Base-by-base conservation (phyloP, 92 coral and sea anemone genomes). In the Hydrozoanthus gracilis region DNA sequence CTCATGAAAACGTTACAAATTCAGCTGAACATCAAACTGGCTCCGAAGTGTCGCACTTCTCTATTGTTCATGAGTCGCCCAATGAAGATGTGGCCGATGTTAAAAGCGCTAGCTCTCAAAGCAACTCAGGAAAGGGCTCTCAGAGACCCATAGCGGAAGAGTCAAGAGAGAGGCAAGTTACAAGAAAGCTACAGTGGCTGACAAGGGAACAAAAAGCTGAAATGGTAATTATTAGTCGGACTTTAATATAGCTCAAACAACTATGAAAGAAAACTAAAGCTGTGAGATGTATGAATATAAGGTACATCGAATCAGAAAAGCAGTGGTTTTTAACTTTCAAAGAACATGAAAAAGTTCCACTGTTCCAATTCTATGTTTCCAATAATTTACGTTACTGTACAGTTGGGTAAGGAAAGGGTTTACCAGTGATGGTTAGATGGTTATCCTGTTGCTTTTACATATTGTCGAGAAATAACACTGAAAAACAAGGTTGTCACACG, bases 171-270 rank as follows among this genome's bases (percentile, higher is more conserved):
- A 4, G 6, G 13, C 60, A 4, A 18, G n/a, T 17, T 20, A 13
- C 48, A 3, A 91, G 79, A 73, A 78, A 52, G 66, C 44, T 91
- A 17, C 86, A 60, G 17, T 93, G 95, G 95, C 78, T 93, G 13
- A 91, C 95, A 6, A 90, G 77, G 49, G 67, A 77, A 65, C 95
- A 93, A 76, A 92, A 89, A 51, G 89, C 83, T 16, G 69, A 87
- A 75, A 44, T 93, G 94, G 94, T 93, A 58, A 91, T 47, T 50
- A 77, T 7, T 17, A 20, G 9, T 14, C 14, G 47, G 15, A 44
- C 35, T 27, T 0, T 65, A 73, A 13, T 45, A 8, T 18, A 1
- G 16, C 11, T 76, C 15, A 3, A 50, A 17, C 58, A 39, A 18
- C 44, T 45, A 77, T 4, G n/a, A 74, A 48, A 6, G 12, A 13